Evolutionary conservation across 1,140 invertebrate genomes (phyloP), one percentile per base, ranked within the genome.

Genomic region (Idris sp.): DNA sequence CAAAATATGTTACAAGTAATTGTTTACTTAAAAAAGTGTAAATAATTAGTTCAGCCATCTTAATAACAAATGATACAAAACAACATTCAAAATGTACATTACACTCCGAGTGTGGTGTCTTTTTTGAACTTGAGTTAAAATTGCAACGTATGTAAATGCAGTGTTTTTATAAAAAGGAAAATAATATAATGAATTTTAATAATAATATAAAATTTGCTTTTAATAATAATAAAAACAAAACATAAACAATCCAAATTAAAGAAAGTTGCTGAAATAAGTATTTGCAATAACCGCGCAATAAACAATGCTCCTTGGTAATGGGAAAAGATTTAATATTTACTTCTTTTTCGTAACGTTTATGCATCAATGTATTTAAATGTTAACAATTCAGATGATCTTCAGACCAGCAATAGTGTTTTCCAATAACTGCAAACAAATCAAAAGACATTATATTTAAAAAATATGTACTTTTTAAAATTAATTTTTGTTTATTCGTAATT

Each of bases 381-480:
- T 44, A 82, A 78, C 72, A 64, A 72, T 81, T 89, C 86, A 89
- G 35, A 81, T 81, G 82, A 92, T 91, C 82, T 89, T 92, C 51
- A 92, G 86, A 43, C 90, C 90, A 82, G 92, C 91, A 83, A 93
- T 91, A 44, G 91, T 89, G 79, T 88, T 91, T 75, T 92, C 92
- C 54, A 94, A 81, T 38, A 85, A 84, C 65, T 90, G 82, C 35
- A 90, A 89, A 38, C 14, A 54, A 38, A 43, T 35, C 10, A 35
- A 22, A 58, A 44, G 11, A 49, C n/a, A n/a, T n/a, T n/a, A n/a
- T n/a, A n/a, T n/a, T n/a, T n/a, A n/a, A n/a, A n/a, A n/a, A n/a
- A n/a, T 22, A 22, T 22, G 6, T 22, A 22, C 6, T 22, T 22
- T 22, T 22, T 22, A 4, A 22, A 22, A 22, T 22, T 22, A 4